Evolutionary conservation across 2,113 vertebrate species (phyloP).

Genomic region (Arizona elegans): DNA sequence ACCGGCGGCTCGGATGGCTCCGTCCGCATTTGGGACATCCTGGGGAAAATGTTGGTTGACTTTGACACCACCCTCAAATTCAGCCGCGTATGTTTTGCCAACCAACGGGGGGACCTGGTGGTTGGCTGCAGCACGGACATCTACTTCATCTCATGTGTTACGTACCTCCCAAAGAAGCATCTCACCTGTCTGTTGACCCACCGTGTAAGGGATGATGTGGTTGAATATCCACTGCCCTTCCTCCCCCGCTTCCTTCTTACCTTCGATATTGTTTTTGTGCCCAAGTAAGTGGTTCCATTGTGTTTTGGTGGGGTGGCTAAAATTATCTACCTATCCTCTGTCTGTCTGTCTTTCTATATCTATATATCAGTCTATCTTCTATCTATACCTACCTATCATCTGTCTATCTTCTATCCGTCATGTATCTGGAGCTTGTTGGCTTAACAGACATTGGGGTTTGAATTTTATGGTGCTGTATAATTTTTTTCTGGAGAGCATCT

Average conservation of each 20-base stretch:
- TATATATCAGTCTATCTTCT: too few relatives aligned
- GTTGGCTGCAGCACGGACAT: conserved; percentile 57
- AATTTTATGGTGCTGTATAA: background rate
- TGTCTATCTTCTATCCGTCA: too few relatives aligned
- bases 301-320: background rate
- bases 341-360: background rate
- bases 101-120: conserved; percentile 63
- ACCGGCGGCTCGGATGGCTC: conserved; percentile 48
- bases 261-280: conserved; percentile 59
- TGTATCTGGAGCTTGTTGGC: background rate
- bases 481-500: background rate
- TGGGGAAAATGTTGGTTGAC: conserved; percentile 53
- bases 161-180: conserved; percentile 40
- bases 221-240: conserved; percentile 57
- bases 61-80: conserved; percentile 55
- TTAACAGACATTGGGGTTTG: background rate
- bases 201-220: conserved; percentile 41
- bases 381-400: too few relatives aligned
- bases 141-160: conserved; percentile 60
- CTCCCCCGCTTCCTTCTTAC: conserved; percentile 52
- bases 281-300: conserved; percentile 16
- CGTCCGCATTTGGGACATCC: conserved; percentile 60
- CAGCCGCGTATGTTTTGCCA: conserved; percentile 65
- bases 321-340: background rate
- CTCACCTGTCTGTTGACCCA: conserved; percentile 36